These are phyloP conservation scores for Lepetodrilus schrolli DNA, from an alignment of 2,888 invertebrate genomes.

Conservation along the genomic window DNA sequence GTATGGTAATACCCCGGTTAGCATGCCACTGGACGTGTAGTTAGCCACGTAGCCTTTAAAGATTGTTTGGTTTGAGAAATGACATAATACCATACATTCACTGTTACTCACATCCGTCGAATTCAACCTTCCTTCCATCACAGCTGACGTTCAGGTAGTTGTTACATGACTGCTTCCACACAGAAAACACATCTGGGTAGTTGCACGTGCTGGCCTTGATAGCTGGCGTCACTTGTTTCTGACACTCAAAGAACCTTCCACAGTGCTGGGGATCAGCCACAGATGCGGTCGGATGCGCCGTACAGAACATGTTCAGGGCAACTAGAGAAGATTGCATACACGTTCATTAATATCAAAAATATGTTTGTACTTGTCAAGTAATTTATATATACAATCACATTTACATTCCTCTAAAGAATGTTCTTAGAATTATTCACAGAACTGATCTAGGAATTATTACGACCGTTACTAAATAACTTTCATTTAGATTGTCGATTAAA, in stretches of 20 bases:
- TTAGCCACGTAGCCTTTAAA: no score
- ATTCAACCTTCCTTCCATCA: neutral
- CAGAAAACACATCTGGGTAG: constrained; percentile 52
- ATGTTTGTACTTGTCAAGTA: no score
- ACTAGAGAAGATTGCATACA: neutral
- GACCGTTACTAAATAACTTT: no score
- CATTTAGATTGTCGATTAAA: no score
- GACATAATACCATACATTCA: neutral
- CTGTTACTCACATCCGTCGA: neutral
- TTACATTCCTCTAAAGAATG: no score
- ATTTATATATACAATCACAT: no score
- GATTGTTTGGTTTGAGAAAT: no score
- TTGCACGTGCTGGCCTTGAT: constrained; percentile 42
- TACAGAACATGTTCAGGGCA: neutral
- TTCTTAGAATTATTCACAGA: neutral
- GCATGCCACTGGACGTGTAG: no score
- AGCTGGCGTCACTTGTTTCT: neutral
- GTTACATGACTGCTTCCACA: constrained; percentile 3
- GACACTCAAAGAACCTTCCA: constrained; percentile 49
- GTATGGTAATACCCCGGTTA: no score
- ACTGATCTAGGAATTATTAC: no score
- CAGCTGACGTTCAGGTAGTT: neutral
- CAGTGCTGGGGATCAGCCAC: constrained; percentile 38
- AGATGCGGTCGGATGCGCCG: neutral
- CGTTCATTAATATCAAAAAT: no score